Conservation (phyloP, 1,140 invertebrate genomes). For the Drosophila nannoptera region DNA sequence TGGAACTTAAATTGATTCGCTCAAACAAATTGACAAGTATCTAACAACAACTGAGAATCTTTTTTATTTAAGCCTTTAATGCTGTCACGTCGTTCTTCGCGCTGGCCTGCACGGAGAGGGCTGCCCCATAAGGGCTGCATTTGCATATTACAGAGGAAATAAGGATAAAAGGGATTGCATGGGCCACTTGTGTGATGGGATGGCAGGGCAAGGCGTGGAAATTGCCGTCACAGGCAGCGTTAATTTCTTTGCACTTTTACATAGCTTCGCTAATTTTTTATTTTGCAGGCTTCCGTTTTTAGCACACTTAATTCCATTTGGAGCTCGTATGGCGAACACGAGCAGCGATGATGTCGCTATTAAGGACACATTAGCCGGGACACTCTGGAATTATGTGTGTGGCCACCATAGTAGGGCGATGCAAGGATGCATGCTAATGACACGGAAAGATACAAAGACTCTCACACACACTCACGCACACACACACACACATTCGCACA, state of each 20-base stretch:
- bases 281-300: slow-evolving; percentile 52
- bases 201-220: slow-evolving; percentile 15
- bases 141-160: slow-evolving; percentile 30
- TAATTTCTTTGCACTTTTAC: slow-evolving; percentile 46
- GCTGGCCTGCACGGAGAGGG: not conserved
- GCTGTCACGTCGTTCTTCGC: not conserved
- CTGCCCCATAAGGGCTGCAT: slow-evolving; percentile 1
- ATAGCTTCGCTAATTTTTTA: slow-evolving; percentile 38
- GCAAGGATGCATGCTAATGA: slow-evolving; percentile 68
- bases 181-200: not conserved
- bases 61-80: slow-evolving; percentile 19
- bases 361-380: slow-evolving; percentile 73
- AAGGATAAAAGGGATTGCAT: slow-evolving; percentile 19
- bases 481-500: not conserved
- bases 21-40: slow-evolving; percentile 1
- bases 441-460: slow-evolving; percentile 30
- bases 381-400: slow-evolving; percentile 67
- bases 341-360: slow-evolving; percentile 67
- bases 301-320: slow-evolving; percentile 70
- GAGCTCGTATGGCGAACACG: slow-evolving; percentile 34
- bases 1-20: no score
- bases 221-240: slow-evolving; percentile 26
- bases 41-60: slow-evolving; percentile 4
- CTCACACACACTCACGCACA: not conserved
- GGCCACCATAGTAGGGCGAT: slow-evolving; percentile 26